These are phyloP conservation scores for Morone chrysops DNA, from an alignment of 2,113 vertebrate genomes.

Conservation along the genomic window DNA sequence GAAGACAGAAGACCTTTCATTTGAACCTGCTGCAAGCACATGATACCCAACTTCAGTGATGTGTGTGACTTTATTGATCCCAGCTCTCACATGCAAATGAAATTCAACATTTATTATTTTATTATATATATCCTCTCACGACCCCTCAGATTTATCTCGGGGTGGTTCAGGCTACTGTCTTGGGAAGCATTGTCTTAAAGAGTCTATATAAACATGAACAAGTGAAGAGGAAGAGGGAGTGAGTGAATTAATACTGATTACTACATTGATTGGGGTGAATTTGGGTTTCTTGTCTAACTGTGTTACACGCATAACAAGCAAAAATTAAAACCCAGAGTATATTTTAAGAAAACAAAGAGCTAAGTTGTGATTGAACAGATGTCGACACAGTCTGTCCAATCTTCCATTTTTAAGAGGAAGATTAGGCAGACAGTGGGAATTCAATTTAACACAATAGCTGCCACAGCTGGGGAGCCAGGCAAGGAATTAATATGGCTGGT, in stretches of 20 bases:
- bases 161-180: no score
- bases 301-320: not conserved
- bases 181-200: no score
- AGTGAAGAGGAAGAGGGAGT: not conserved
- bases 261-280: not conserved
- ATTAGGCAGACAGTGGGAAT: slow-evolving; percentile 29
- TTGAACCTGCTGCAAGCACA: not conserved
- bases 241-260: not conserved
- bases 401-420: slow-evolving; percentile 14
- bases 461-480: slow-evolving; percentile 25
- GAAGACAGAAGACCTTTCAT: not conserved
- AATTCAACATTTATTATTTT: not conserved
- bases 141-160: not conserved
- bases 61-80: slow-evolving; percentile 7
- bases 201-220: not conserved
- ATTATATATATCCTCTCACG: not conserved
- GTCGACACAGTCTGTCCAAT: slow-evolving; percentile 3
- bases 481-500: slow-evolving; percentile 37
- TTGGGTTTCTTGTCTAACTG: not conserved
- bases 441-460: slow-evolving; percentile 56
- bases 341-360: not conserved
- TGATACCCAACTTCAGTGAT: not conserved
- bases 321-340: slow-evolving; percentile 4
- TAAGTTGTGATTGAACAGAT: not conserved
- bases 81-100: slow-evolving; percentile 10